Evolutionary conservation across 1,140 invertebrate genomes (phyloP).

Genomic region (Drosophila pachea): DNA sequence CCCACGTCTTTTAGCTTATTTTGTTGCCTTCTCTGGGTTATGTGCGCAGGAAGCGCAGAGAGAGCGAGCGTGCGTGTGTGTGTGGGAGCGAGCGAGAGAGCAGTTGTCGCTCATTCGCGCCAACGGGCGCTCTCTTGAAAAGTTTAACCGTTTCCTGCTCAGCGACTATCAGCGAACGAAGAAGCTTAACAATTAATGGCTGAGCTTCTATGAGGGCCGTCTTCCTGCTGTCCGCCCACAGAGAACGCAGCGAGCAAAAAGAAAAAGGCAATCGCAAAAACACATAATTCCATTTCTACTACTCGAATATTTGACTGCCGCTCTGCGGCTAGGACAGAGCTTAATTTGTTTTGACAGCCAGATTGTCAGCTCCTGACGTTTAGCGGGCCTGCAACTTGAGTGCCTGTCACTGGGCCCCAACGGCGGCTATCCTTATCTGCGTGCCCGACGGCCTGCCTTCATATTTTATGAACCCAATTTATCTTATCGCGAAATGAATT

Average conservation of each 20-base stretch:
- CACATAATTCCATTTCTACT: conserved; percentile 36
- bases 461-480: conserved; percentile 55
- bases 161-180: conserved; percentile 20
- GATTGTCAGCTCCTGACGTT: conserved; percentile 53
- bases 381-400: conserved; percentile 15
- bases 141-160: conserved; percentile 68
- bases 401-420: conserved; percentile 12
- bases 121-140: conserved; percentile 38
- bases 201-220: conserved; percentile 42
- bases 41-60: conserved; percentile 57
- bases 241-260: no score
- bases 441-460: conserved; percentile 4
- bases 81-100: conserved; percentile 2
- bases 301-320: conserved; percentile 29
- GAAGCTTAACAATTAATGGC: conserved; percentile 50
- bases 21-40: conserved; percentile 75
- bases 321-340: conserved; percentile 14
- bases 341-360: conserved; percentile 66
- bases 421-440: conserved; percentile 4
- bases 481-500: conserved; percentile 62
- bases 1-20: conserved; percentile 46
- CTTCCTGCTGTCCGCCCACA: conserved; percentile 53
- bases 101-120: conserved; percentile 12
- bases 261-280: conserved; percentile 7
- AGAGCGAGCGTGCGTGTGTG: conserved; percentile 23